Percentiles rank a stretch among this genome's conserved stretches.
phyloP scores from a whole-genome alignment of 1,140 invertebrate genomes.

The Adoxophyes honmai region DNA sequence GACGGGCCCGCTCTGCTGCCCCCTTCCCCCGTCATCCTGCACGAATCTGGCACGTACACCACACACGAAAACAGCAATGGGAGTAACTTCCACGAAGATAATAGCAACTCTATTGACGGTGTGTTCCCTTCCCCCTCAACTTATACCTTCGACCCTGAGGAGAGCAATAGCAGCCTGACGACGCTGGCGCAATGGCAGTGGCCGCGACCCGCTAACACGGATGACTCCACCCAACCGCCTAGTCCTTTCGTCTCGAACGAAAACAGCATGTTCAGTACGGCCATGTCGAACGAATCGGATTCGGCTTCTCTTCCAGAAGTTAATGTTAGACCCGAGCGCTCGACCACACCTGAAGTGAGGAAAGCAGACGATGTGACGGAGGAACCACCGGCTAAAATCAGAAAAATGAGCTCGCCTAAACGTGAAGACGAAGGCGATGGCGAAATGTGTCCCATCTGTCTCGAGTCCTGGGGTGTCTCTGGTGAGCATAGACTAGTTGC shows the following conservation, averaged over 20 bases:
- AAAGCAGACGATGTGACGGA: slow-evolving; percentile 19
- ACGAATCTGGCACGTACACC: neutral
- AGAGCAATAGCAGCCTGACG: neutral
- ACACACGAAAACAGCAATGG: neutral
- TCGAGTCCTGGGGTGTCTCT: slow-evolving; percentile 91
- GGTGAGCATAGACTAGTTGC: slow-evolving; percentile 90
- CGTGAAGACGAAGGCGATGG: slow-evolving; percentile 78
- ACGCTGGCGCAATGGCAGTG: slow-evolving; percentile 2
- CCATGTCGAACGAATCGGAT: slow-evolving; percentile 25
- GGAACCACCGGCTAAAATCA: slow-evolving; percentile 56
- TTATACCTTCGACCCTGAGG: slow-evolving; percentile 1
- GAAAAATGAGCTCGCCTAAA: slow-evolving; percentile 43
- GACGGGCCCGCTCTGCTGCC: neutral
- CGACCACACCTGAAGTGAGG: neutral
- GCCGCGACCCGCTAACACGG: slow-evolving; percentile 10
- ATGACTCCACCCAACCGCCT: slow-evolving; percentile 17
- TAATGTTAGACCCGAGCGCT: neutral
- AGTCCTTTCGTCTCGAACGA: slow-evolving; percentile 23
- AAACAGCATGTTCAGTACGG: slow-evolving; percentile 20
- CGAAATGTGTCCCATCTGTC: slow-evolving; percentile 90
- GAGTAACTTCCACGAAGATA: neutral
- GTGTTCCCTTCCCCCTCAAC: neutral
- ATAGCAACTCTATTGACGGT: neutral
- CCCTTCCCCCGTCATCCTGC: neutral
- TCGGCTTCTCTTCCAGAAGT: slow-evolving; percentile 19